phyloP scores from a whole-genome alignment of 2,888 invertebrate species.

The Drosophila cyrtoloma region DNA sequence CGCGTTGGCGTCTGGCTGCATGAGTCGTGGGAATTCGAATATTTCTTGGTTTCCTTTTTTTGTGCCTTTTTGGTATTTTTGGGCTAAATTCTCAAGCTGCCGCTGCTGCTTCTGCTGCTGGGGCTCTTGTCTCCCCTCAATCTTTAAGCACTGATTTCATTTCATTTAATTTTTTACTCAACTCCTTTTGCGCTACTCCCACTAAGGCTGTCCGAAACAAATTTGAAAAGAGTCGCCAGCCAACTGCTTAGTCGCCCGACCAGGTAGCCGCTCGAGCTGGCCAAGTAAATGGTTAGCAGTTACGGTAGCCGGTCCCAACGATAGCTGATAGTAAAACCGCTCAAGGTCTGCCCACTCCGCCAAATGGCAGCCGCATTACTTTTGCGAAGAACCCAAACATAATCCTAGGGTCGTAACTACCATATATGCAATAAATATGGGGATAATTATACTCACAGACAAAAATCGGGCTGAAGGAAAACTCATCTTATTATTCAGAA shows the following conservation, averaged over 20 bases:
- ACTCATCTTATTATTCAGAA: not conserved
- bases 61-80: conserved; percentile 22
- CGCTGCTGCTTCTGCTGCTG: conserved; percentile 29
- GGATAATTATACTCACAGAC: conserved; percentile 19
- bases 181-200: conserved; percentile 42
- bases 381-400: not conserved
- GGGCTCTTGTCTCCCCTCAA: conserved; percentile 60
- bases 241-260: conserved; percentile 52
- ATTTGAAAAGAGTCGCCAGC: conserved; percentile 29
- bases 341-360: conserved; percentile 24
- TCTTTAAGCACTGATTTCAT: conserved; percentile 43
- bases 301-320: conserved; percentile 7
- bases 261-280: conserved; percentile 36
- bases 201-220: conserved; percentile 38
- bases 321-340: conserved; percentile 45
- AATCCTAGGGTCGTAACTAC: not conserved
- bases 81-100: conserved; percentile 52
- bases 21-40: conserved; percentile 63
- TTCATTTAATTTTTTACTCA: conserved; percentile 24
- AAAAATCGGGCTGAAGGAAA: not conserved
- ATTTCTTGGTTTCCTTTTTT: conserved; percentile 34
- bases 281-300: conserved; percentile 36
- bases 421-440: conserved; percentile 10
- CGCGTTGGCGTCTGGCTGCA: conserved; percentile 61
- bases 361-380: not conserved